A percentile compares a stretch with the other conserved stretches of the same genome.
These are phyloP conservation scores for Trachemys scripta DNA, from an alignment of 2,113 vertebrate genomes.

Conservation along the genomic window DNA sequence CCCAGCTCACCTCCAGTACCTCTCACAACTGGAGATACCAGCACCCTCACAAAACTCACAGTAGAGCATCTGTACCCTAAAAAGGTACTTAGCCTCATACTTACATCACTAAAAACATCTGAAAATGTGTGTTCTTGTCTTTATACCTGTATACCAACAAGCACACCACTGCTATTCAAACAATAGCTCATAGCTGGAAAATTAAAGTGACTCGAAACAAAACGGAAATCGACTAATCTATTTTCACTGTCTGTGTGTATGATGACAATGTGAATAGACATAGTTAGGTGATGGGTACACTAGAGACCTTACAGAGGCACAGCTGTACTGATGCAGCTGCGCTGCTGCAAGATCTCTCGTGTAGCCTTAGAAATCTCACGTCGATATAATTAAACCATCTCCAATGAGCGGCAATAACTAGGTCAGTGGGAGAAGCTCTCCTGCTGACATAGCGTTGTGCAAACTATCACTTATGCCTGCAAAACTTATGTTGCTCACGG, in stretches of 20 bases:
- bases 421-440: too few relatives aligned
- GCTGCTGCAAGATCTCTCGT: too few relatives aligned
- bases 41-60: neutral
- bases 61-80: neutral
- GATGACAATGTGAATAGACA: neutral
- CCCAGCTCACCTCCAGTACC: neutral
- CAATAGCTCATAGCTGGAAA: conserved; percentile 1
- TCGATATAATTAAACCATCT: too few relatives aligned
- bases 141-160: neutral
- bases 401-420: too few relatives aligned
- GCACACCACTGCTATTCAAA: neutral
- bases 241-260: neutral
- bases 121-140: conserved; percentile 29
- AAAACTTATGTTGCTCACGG: too few relatives aligned
- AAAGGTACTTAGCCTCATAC: neutral
- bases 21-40: neutral
- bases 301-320: too few relatives aligned
- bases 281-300: neutral
- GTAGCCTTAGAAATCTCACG: too few relatives aligned
- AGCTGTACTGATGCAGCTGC: too few relatives aligned
- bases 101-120: neutral
- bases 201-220: conserved; percentile 19
- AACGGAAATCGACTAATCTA: neutral
- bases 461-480: too few relatives aligned
- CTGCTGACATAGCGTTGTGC: too few relatives aligned